Evolutionary conservation across 2,113 vertebrate species (phyloP).

Genomic region (Macaca nemestrina): DNA sequence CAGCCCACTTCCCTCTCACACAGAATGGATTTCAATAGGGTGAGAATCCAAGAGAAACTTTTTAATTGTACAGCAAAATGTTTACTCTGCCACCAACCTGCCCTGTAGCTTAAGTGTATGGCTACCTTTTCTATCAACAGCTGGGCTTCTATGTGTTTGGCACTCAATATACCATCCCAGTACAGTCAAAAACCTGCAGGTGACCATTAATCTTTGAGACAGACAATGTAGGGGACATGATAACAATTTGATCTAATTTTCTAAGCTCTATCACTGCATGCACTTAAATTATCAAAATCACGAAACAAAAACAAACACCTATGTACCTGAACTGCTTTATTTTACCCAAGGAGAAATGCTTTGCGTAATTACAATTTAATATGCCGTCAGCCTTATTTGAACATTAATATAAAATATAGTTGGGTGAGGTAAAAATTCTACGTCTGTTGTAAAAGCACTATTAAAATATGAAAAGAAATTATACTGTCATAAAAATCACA

Average conservation of each 20-base stretch:
- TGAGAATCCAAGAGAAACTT: not conserved
- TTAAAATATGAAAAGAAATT: not conserved
- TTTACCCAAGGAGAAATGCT: not conserved
- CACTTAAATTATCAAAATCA: not conserved
- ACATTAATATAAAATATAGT: constrained; percentile 3
- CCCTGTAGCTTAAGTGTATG: not conserved
- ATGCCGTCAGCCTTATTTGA: not conserved
- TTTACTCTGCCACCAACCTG: not conserved
- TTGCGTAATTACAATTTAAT: not conserved
- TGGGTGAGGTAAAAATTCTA: constrained; percentile 7
- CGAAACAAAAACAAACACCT: not conserved
- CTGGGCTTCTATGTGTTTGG: not conserved
- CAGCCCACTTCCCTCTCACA: not conserved
- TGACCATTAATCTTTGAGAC: not conserved
- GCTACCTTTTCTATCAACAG: not conserved
- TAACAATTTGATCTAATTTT: not conserved
- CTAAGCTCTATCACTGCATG: not conserved
- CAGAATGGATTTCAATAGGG: not conserved
- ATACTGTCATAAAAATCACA: not conserved
- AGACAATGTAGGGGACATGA: not conserved
- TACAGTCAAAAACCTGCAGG: not conserved
- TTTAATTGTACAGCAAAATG: not conserved
- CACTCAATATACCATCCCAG: not conserved
- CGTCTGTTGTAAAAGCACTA: not conserved
- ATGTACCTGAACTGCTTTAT: not conserved